A percentile compares a stretch with the other conserved stretches of the same genome.
phyloP scores from a whole-genome alignment of 2,797 vertebrate genomes.

The Channallabes apus region DNA sequence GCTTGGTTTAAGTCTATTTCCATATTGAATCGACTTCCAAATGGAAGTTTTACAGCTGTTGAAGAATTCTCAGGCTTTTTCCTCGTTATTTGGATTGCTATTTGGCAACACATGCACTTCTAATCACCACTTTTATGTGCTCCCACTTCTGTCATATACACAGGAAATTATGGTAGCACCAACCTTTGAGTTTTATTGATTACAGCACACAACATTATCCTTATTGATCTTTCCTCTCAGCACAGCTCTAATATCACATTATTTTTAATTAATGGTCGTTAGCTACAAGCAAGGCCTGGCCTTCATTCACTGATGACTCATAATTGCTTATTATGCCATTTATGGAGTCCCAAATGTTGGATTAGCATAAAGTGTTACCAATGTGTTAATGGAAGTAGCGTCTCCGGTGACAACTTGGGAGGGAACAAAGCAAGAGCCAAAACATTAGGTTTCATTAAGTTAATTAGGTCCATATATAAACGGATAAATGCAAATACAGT shows the following conservation, averaged over 20 bases:
- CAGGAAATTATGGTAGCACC: conserved; percentile 13
- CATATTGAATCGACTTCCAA: no score
- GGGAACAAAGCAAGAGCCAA: conserved; percentile 6
- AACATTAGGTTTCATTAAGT: conserved; percentile 19
- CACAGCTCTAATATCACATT: conserved; percentile 34
- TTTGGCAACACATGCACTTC: not conserved
- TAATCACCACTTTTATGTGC: not conserved
- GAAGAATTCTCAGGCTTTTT: not conserved
- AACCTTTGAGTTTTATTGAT: conserved; percentile 36
- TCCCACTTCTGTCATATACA: not conserved
- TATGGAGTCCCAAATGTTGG: conserved; percentile 39
- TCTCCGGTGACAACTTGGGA: conserved; percentile 31
- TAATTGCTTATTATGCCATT: conserved; percentile 46
- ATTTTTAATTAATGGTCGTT: conserved; percentile 42
- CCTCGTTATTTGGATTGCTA: not conserved
- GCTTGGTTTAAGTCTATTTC: not conserved
- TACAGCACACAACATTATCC: conserved; percentile 19
- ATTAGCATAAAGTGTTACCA: conserved; percentile 46
- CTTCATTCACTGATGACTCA: conserved; percentile 31
- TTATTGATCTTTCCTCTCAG: conserved; percentile 39
- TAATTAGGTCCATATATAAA: conserved; percentile 7
- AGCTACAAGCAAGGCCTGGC: conserved; percentile 37
- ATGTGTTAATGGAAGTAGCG: conserved; percentile 35
- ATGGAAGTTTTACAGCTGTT: not conserved
- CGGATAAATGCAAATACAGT: not conserved